phyloP scores from a whole-genome alignment of 2,797 vertebrate species.

The Dallia pectoralis region DNA sequence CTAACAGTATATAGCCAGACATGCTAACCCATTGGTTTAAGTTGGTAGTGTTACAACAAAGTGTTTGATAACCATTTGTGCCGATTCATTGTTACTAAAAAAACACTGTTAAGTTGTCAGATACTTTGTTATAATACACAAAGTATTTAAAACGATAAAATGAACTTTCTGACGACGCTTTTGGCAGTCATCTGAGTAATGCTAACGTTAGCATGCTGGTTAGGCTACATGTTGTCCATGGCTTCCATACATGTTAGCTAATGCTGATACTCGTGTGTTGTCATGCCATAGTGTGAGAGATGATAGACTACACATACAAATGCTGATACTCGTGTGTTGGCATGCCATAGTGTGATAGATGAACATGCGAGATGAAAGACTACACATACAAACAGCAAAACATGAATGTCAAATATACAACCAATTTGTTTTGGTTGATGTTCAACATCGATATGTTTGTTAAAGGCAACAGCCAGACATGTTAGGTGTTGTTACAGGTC shows the following conservation, averaged over 20 bases:
- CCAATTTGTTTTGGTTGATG: background rate
- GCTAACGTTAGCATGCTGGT: background rate
- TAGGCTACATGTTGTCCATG: background rate
- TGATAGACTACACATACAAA: background rate
- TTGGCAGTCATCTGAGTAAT: background rate
- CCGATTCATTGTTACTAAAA: background rate
- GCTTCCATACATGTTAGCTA: background rate
- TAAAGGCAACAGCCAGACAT: background rate
- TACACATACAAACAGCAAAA: background rate
- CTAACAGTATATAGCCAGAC: conserved; percentile 41
- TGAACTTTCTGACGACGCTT: background rate
- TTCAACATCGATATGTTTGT: background rate
- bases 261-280: background rate
- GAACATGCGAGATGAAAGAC: background rate
- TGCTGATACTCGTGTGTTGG: background rate
- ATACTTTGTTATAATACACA: background rate
- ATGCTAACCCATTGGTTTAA: conserved; percentile 60
- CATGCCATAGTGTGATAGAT: background rate
- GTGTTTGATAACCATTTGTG: conserved; percentile 15
- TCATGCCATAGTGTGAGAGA: background rate
- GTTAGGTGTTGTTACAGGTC: background rate
- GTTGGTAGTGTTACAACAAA: conserved; percentile 34
- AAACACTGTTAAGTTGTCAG: background rate
- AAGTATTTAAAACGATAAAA: background rate
- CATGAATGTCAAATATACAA: background rate